Percentiles rank a stretch among this genome's conserved stretches.
Evolutionary conservation across 2,797 vertebrate species (phyloP).

Genomic region (Lepidocolaptes lacrymiger): DNA sequence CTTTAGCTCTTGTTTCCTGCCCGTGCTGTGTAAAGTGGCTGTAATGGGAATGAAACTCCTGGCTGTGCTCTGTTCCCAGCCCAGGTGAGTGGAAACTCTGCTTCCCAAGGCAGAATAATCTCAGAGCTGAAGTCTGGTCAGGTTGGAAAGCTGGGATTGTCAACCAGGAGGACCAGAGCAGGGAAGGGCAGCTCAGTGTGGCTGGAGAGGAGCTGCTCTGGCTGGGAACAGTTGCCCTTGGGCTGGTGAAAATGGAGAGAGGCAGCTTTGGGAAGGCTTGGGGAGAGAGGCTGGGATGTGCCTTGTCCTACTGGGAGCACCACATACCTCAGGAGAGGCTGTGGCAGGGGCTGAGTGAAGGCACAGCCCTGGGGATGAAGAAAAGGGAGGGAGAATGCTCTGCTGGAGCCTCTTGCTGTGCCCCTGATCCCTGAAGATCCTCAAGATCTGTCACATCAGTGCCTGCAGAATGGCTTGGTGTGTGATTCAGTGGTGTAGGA

Average conservation of each 20-base stretch:
- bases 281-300: neutral
- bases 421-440: no score
- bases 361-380: neutral
- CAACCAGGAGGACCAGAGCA: neutral
- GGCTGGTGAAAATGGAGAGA: neutral
- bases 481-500: no score
- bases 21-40: neutral
- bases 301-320: neutral
- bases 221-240: neutral
- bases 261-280: neutral
- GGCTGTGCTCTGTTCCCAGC: neutral
- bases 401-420: neutral
- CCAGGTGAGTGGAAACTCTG: neutral
- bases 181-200: neutral
- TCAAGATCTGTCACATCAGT: no score
- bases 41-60: rapidly evolving
- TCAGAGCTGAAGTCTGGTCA: neutral
- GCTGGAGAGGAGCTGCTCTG: neutral
- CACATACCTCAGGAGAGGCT: neutral
- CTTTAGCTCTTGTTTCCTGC: neutral
- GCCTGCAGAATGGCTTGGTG: no score
- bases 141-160: neutral
- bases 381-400: neutral
- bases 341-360: neutral
- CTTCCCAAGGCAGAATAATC: neutral